These are phyloP conservation scores for Julus scandinavius DNA, from an alignment of 2,888 invertebrate genomes.

Conservation along the genomic window DNA sequence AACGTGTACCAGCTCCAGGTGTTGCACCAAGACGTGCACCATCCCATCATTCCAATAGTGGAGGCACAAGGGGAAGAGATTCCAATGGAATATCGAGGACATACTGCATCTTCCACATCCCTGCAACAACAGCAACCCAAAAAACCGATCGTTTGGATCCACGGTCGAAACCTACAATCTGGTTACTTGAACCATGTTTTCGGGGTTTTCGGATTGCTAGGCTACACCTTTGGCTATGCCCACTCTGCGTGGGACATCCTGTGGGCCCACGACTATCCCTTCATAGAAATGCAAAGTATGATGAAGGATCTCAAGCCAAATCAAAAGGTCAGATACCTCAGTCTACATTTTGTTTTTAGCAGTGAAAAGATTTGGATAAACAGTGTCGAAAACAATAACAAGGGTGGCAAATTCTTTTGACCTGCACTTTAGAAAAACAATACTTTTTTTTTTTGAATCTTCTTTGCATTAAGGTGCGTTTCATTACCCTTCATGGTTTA, in stretches of 20 bases:
- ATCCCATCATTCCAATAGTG: conserved; percentile 28
- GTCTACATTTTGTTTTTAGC: background rate
- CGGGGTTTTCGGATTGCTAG: conserved; percentile 78
- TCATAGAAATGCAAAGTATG: conserved; percentile 70
- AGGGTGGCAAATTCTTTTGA: background rate
- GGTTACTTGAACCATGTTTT: conserved; percentile 85
- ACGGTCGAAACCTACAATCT: conserved; percentile 68
- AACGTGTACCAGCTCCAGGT: conserved; percentile 52
- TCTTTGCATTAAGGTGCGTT: background rate
- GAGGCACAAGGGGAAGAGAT: conserved; percentile 20
- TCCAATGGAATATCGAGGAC: background rate
- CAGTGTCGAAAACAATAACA: background rate
- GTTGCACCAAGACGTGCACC: background rate
- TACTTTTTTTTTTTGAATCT: background rate
- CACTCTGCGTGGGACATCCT: conserved; percentile 82
- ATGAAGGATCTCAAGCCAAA: conserved; percentile 74
- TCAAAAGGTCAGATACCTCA: conserved; percentile 71
- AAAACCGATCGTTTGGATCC: conserved; percentile 57
- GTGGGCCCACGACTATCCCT: conserved; percentile 96
- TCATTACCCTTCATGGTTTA: background rate
- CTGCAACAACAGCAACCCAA: background rate
- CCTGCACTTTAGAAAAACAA: background rate
- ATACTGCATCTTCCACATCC: background rate
- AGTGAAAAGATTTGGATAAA: background rate
- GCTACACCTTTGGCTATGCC: conserved; percentile 72